phyloP scores from a whole-genome alignment of 2,113 vertebrate genomes.

The Acanthisitta chloris region DNA sequence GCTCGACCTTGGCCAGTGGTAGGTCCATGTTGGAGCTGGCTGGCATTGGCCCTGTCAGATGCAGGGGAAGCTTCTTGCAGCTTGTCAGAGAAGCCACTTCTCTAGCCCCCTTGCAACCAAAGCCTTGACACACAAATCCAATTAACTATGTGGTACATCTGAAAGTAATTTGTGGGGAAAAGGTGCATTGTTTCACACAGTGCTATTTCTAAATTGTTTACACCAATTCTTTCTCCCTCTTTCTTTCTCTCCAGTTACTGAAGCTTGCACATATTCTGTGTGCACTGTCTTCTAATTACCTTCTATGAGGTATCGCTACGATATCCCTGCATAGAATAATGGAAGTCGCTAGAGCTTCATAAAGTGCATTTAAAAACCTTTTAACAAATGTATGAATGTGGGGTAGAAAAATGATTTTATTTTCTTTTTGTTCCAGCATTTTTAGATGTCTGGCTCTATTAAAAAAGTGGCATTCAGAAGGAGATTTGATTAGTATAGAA shows the following conservation, averaged over 20 bases:
- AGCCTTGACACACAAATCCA: neutral
- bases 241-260: neutral
- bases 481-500: neutral
- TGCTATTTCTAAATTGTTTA: neutral
- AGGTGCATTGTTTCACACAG: neutral
- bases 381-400: neutral
- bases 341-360: neutral
- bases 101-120: rapidly evolving
- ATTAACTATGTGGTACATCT: rapidly evolving
- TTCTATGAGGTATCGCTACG: neutral
- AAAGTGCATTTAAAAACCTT: neutral
- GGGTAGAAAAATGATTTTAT: neutral
- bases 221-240: neutral
- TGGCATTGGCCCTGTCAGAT: neutral
- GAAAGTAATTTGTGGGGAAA: neutral
- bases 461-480: neutral
- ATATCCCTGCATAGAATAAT: neutral
- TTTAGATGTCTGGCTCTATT: neutral
- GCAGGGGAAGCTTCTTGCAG: neutral
- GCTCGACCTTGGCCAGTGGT: neutral
- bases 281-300: neutral
- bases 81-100: neutral
- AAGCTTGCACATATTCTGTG: neutral
- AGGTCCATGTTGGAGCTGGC: neutral
- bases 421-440: neutral